These are phyloP conservation scores for Gallinago undulata DNA, from an alignment of 2,113 vertebrate genomes.

Conservation along the genomic window DNA sequence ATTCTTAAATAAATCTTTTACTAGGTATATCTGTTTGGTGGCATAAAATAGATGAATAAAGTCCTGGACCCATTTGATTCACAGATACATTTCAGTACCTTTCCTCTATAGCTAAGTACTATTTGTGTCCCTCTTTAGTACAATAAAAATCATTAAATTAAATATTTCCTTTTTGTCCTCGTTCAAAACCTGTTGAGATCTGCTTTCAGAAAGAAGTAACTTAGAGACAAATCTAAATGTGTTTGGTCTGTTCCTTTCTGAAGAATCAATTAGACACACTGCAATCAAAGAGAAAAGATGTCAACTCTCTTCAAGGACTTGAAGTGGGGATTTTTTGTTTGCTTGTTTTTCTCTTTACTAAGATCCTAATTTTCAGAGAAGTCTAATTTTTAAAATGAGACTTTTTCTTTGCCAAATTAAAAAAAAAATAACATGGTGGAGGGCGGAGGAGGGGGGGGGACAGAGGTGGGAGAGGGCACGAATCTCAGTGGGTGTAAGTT, in stretches of 20 bases:
- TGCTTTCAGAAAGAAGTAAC: neutral
- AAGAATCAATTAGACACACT: conserved; percentile 30
- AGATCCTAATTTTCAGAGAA: neutral
- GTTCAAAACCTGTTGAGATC: conserved; percentile 24
- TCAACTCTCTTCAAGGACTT: neutral
- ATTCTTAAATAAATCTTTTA: neutral
- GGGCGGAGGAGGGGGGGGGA: neutral
- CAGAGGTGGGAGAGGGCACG: neutral
- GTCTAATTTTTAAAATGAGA: neutral
- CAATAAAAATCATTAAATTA: neutral
- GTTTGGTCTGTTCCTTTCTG: conserved; percentile 11
- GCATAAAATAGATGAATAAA: neutral
- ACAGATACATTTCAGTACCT: neutral
- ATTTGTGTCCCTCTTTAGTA: neutral
- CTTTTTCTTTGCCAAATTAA: neutral
- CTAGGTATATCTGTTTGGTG: neutral
- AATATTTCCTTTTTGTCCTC: neutral
- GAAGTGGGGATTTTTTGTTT: neutral
- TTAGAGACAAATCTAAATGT: conserved; percentile 11
- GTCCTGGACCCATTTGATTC: neutral
- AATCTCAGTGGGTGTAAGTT: neutral
- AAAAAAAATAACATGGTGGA: neutral
- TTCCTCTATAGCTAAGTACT: neutral
- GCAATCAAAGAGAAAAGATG: conserved; percentile 14
- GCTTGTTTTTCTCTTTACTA: neutral